Evolutionary conservation across 2,888 invertebrate species (phyloP).

Genomic region (Diaphora mendica): DNA sequence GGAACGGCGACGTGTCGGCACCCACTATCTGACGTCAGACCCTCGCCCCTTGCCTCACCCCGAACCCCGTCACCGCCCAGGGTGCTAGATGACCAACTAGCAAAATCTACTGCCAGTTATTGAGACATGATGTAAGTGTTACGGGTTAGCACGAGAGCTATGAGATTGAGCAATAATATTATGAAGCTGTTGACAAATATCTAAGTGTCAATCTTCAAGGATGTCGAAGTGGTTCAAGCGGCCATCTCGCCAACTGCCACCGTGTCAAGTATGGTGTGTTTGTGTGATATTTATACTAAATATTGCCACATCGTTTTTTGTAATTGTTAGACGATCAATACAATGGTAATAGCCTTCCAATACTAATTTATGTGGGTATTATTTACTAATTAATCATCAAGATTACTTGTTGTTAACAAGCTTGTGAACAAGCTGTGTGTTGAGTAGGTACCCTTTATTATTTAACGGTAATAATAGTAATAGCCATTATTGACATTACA

Average conservation of each 20-base stretch:
- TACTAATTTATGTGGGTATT: background rate
- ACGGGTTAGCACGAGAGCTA: background rate
- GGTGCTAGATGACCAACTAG: slow-evolving; percentile 14
- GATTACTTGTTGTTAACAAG: background rate
- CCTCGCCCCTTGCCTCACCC: slow-evolving; percentile 31
- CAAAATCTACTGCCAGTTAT: slow-evolving; percentile 4
- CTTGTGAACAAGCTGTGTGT: background rate
- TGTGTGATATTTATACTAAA: background rate
- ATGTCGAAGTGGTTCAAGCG: background rate
- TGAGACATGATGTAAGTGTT: slow-evolving; percentile 8
- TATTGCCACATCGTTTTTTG: background rate
- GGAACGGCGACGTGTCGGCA: slow-evolving; percentile 85
- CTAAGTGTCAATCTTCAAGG: background rate
- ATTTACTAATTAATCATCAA: background rate
- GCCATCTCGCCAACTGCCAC: background rate
- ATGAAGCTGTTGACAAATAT: background rate
- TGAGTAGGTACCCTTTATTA: background rate
- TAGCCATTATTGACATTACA: background rate
- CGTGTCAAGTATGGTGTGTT: background rate
- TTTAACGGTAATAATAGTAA: background rate
- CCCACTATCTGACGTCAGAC: slow-evolving; percentile 81
- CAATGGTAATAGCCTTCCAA: background rate
- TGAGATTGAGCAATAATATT: background rate
- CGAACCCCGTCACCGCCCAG: slow-evolving; percentile 20
- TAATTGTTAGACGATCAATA: background rate